Evolutionary conservation across 1,140 invertebrate genomes (phyloP).

Genomic region (Dryas iulia): DNA sequence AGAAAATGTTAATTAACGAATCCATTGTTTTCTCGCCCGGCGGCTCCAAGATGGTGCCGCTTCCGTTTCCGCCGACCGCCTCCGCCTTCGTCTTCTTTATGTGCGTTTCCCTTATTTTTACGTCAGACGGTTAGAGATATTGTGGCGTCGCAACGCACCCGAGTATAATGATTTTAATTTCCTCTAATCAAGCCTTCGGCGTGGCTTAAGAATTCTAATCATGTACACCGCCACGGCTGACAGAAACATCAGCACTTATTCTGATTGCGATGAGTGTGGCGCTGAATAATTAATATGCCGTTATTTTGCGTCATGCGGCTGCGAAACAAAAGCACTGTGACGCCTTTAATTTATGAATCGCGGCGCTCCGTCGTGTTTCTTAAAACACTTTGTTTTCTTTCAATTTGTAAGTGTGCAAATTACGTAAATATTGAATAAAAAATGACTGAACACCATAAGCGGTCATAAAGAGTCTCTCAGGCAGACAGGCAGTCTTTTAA

Average conservation of each 20-base stretch:
- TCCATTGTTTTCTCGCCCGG: slow-evolving; percentile 79
- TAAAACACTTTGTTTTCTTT: slow-evolving; percentile 33
- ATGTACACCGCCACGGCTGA: slow-evolving; percentile 67
- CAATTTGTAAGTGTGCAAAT: neutral
- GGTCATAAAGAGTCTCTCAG: too few relatives aligned
- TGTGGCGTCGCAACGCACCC: slow-evolving; percentile 57
- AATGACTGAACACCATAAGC: too few relatives aligned
- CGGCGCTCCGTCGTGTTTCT: slow-evolving; percentile 21
- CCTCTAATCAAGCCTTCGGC: slow-evolving; percentile 79
- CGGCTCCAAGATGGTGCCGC: slow-evolving; percentile 79
- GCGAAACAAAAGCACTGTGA: slow-evolving; percentile 62
- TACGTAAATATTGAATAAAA: neutral
- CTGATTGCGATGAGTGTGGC: slow-evolving; percentile 79
- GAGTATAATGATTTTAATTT: slow-evolving; percentile 80
- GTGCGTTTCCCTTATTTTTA: slow-evolving; percentile 76
- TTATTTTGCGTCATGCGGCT: slow-evolving; percentile 66
- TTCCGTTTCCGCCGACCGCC: slow-evolving; percentile 75
- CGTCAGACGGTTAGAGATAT: slow-evolving; percentile 62
- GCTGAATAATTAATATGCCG: slow-evolving; percentile 78
- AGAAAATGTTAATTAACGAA: slow-evolving; percentile 82
- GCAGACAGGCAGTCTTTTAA: too few relatives aligned
- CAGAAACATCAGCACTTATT: slow-evolving; percentile 79
- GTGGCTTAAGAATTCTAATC: slow-evolving; percentile 79
- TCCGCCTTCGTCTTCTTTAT: slow-evolving; percentile 79
- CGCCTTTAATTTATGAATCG: slow-evolving; percentile 65